Conservation (phyloP, 1,140 invertebrate genomes). For the Ladona fulva region DNA sequence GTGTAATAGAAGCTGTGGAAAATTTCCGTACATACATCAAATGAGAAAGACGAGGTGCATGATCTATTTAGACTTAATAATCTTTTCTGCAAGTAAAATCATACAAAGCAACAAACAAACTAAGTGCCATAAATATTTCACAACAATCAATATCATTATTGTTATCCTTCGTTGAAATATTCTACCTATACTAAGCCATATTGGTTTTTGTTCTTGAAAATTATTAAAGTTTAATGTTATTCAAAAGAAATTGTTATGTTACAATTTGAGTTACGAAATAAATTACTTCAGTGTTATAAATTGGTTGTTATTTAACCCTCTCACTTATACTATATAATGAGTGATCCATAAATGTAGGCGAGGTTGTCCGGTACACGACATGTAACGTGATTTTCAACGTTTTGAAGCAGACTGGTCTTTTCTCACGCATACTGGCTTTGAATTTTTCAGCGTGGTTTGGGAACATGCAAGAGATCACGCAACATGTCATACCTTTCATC, state of each 20-base stretch:
- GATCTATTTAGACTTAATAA: background rate
- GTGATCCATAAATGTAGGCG: background rate
- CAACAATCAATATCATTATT: background rate
- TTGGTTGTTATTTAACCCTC: background rate
- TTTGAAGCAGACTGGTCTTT: background rate
- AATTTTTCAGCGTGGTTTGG: too few relatives aligned
- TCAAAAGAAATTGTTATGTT: background rate
- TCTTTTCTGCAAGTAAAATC: background rate
- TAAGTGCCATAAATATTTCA: slow-evolving; percentile 7
- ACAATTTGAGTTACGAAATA: slow-evolving; percentile 3
- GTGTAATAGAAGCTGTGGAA: slow-evolving; percentile 8
- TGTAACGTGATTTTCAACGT: background rate
- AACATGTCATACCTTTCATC: too few relatives aligned
- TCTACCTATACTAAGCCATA: background rate
- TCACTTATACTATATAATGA: background rate
- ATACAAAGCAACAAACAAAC: background rate
- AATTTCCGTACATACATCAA: background rate
- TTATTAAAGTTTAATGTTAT: background rate
- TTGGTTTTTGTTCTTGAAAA: background rate
- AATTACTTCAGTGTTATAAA: background rate
- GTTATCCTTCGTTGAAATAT: background rate
- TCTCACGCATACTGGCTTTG: background rate
- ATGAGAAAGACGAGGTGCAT: background rate
- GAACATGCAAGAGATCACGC: too few relatives aligned
- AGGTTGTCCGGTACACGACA: background rate